Percentiles rank a stretch among this genome's conserved stretches.
Evolutionary conservation across 2,888 invertebrate genomes (phyloP).

Genomic region (Trachelus troglodyta): DNA sequence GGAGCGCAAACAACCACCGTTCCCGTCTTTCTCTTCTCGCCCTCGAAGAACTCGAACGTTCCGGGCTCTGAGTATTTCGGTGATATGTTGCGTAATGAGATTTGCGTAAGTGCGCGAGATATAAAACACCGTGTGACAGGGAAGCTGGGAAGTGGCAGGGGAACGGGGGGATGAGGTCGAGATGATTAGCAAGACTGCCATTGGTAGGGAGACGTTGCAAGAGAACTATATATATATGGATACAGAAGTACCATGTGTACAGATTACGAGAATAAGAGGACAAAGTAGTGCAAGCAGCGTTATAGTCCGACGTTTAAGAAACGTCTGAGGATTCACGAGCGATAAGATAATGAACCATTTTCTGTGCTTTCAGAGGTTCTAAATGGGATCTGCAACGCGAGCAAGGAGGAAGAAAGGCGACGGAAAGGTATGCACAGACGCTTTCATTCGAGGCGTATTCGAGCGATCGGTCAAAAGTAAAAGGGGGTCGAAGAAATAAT

Average conservation of each 20-base stretch:
- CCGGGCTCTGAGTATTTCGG: constrained; percentile 53
- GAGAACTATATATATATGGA: too few relatives aligned
- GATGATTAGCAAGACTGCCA: too few relatives aligned
- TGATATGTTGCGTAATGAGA: constrained; percentile 56
- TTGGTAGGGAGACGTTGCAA: too few relatives aligned
- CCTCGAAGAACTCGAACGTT: constrained; percentile 31
- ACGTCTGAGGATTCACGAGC: too few relatives aligned
- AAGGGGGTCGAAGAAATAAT: neutral
- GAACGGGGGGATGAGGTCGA: neutral
- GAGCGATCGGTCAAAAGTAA: too few relatives aligned
- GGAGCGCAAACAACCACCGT: constrained; percentile 5
- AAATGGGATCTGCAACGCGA: constrained; percentile 64
- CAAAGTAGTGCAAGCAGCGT: too few relatives aligned
- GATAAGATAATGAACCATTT: constrained; percentile 1
- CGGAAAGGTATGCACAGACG: constrained; percentile 57
- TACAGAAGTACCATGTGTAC: too few relatives aligned
- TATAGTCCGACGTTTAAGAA: neutral
- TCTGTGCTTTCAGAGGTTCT: constrained; percentile 62
- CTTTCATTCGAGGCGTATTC: too few relatives aligned
- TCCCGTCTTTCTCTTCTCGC: neutral
- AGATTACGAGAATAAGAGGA: too few relatives aligned
- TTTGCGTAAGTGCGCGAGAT: constrained; percentile 49
- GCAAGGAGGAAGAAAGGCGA: constrained; percentile 64
- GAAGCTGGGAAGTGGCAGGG: neutral
- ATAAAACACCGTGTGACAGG: constrained; percentile 12